phyloP scores from a whole-genome alignment of 2,888 invertebrate genomes.

The Ganaspis brasiliensis region DNA sequence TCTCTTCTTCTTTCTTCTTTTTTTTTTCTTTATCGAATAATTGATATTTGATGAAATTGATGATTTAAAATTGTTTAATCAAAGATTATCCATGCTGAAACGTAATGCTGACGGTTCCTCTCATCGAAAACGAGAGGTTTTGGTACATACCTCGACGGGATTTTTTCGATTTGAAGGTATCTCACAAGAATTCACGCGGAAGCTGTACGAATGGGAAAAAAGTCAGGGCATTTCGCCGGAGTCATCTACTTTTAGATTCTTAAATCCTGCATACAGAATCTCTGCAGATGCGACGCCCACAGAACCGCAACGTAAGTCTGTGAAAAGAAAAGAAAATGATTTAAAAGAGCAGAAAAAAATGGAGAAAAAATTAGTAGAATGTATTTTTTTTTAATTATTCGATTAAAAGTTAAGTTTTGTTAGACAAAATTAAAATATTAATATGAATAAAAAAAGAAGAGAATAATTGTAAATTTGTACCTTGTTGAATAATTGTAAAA shows the following conservation, averaged over 20 bases:
- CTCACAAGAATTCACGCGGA: conserved; percentile 93
- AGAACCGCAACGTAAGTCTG: conserved; percentile 44
- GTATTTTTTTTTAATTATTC: no score
- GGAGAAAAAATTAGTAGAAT: no score
- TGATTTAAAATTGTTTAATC: conserved; percentile 37
- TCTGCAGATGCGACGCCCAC: neutral
- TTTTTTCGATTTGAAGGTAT: conserved; percentile 93
- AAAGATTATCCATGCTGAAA: conserved; percentile 81
- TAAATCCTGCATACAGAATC: conserved; percentile 81
- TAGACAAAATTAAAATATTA: no score
- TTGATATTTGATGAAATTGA: neutral
- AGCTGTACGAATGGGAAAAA: conserved; percentile 95
- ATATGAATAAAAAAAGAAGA: no score
- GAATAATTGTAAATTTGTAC: no score
- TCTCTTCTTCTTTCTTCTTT: no score
- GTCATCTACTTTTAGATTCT: conserved; percentile 90
- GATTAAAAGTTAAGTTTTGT: no score
- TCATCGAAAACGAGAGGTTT: conserved; percentile 85
- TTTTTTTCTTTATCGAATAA: neutral
- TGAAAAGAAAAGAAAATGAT: neutral
- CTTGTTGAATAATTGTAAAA: neutral
- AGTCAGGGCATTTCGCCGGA: conserved; percentile 93
- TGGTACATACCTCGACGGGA: conserved; percentile 91
- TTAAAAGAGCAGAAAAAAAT: no score
- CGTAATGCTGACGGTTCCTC: conserved; percentile 81